Conservation (phyloP, 2,113 vertebrate genomes). For the Aegotheles bennettii region DNA sequence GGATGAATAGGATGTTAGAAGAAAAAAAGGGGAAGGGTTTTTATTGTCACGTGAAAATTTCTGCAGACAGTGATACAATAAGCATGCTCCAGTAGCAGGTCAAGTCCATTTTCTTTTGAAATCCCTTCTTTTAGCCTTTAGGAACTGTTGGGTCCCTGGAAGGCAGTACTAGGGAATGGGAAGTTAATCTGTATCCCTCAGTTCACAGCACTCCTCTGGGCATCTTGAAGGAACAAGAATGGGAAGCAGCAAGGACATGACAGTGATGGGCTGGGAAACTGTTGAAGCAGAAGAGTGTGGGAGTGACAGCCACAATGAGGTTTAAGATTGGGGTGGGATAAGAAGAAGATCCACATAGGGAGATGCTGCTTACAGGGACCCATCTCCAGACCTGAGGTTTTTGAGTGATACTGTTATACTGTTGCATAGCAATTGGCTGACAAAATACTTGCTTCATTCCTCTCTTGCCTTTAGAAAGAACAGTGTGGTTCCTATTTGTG, state of each 20-base stretch:
- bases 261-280: not conserved
- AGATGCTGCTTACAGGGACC: not conserved
- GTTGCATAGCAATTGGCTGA: not conserved
- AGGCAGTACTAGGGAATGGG: not conserved
- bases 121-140: not conserved
- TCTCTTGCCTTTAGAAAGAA: not conserved
- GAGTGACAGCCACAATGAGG: not conserved
- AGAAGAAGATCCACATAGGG: not conserved
- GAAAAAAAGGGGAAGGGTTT: not conserved
- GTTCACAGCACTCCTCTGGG: not conserved
- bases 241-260: not conserved
- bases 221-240: not conserved
- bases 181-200: not conserved
- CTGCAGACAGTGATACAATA: not conserved
- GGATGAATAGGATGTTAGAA: not conserved
- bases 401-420: not conserved
- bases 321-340: not conserved
- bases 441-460: not conserved
- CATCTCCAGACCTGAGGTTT: not conserved
- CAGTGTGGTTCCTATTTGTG: not conserved
- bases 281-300: not conserved
- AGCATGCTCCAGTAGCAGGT: not conserved
- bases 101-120: not conserved
- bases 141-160: not conserved
- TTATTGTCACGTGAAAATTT: not conserved